Conservation (phyloP, 2,113 vertebrate species). For the Chrysochloris asiatica region DNA sequence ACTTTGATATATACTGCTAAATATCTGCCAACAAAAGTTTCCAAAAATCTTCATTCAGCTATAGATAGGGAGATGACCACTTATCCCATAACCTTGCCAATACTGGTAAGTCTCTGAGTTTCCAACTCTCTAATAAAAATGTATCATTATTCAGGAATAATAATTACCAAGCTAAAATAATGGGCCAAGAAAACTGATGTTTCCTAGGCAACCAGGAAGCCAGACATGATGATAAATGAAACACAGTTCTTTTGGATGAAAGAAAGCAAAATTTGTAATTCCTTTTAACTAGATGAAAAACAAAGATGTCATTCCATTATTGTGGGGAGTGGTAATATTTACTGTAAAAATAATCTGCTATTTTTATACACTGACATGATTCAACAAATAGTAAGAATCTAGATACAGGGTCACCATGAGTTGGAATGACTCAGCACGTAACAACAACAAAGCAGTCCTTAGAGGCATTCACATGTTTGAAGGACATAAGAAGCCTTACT, state of each 20-base stretch:
- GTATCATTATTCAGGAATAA: background rate
- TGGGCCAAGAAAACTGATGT: slow-evolving; percentile 34
- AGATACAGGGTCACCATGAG: no score
- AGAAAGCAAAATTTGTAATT: background rate
- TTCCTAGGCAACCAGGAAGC: slow-evolving; percentile 39
- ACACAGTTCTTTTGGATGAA: slow-evolving; percentile 47
- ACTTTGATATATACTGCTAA: background rate
- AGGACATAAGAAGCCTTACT: background rate
- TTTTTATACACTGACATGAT: background rate
- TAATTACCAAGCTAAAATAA: slow-evolving; percentile 36
- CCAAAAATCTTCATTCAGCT: background rate
- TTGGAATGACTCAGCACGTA: no score
- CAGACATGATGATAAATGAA: background rate
- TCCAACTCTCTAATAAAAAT: slow-evolving; percentile 17
- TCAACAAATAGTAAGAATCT: background rate
- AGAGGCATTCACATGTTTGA: background rate
- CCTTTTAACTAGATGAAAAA: slow-evolving; percentile 48
- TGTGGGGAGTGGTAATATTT: background rate
- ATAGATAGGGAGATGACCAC: background rate
- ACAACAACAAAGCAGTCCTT: no score
- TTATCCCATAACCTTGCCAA: slow-evolving; percentile 37
- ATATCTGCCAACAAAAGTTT: background rate
- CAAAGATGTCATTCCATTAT: background rate
- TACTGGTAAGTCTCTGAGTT: background rate
- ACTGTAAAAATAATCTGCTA: background rate